Percentiles rank a stretch among this genome's conserved stretches.
phyloP scores from a whole-genome alignment of 2,113 vertebrate genomes.

The Euleptes europaea region DNA sequence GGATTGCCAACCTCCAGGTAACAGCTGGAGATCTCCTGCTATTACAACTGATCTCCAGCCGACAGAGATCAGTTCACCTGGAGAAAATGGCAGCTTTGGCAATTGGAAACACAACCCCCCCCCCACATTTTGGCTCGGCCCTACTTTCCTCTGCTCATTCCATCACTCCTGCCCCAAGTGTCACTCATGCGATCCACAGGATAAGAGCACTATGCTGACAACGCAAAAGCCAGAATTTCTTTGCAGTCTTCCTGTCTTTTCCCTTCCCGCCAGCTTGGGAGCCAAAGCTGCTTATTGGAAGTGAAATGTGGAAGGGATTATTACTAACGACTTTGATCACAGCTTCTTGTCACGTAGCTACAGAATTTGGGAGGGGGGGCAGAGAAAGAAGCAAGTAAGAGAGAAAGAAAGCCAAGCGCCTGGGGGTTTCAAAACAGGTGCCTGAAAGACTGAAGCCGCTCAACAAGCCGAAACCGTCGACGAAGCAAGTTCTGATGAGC shows the following conservation, averaged over 20 bases:
- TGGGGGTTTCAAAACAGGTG: neutral
- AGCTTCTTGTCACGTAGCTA: neutral
- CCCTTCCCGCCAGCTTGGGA: neutral
- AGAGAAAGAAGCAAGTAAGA: too few relatives aligned
- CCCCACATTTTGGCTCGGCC: too few relatives aligned
- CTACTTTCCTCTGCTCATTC: too few relatives aligned
- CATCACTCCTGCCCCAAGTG: neutral
- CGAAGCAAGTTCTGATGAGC: neutral
- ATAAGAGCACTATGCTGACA: neutral
- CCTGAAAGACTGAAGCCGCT: neutral
- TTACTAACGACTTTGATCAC: neutral
- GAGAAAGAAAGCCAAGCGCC: neutral
- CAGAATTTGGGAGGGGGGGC: too few relatives aligned
- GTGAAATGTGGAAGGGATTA: neutral
- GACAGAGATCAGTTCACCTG: too few relatives aligned
- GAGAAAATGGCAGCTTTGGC: too few relatives aligned
- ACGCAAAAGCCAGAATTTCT: too few relatives aligned
- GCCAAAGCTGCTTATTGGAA: neutral
- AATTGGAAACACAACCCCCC: too few relatives aligned
- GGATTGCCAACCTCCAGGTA: too few relatives aligned
- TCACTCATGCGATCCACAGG: neutral
- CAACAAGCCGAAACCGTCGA: neutral
- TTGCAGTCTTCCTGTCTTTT: too few relatives aligned
- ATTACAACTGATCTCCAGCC: too few relatives aligned
- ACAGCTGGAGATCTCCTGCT: too few relatives aligned